Percentiles rank a stretch among this genome's conserved stretches.
These are phyloP conservation scores for Apis dorsata DNA, from an alignment of 1,140 invertebrate genomes.

Conservation along the genomic window DNA sequence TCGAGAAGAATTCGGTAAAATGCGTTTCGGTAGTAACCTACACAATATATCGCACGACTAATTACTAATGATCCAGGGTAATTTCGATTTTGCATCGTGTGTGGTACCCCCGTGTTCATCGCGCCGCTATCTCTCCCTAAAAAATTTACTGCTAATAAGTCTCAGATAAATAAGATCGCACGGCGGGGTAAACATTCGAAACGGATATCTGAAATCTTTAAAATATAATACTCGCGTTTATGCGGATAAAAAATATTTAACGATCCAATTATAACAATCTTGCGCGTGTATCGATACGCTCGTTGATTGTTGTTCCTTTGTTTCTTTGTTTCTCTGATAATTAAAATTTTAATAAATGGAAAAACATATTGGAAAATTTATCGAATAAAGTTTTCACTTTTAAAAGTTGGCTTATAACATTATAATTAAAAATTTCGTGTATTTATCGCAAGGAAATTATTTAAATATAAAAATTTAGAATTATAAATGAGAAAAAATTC, in stretches of 20 bases:
- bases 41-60: conserved; percentile 62
- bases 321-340: background rate
- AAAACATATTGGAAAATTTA: no score
- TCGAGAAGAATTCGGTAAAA: conserved; percentile 48
- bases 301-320: background rate
- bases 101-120: background rate
- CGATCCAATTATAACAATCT: background rate
- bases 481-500: no score
- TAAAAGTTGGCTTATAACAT: no score
- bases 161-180: conserved; percentile 15
- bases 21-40: conserved; percentile 33
- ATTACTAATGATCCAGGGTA: conserved; percentile 61
- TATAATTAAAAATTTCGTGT: no score
- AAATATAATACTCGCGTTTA: background rate
- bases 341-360: background rate
- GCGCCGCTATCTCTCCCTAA: conserved; percentile 14
- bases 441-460: no score
- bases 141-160: conserved; percentile 33
- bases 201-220: background rate
- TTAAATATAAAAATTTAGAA: no score
- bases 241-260: background rate
- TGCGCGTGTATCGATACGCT: background rate
- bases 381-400: no score
- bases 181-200: background rate
- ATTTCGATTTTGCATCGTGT: conserved; percentile 28